Percentiles rank a stretch among this genome's conserved stretches.
These are phyloP conservation scores for Poeciliopsis infans DNA, from an alignment of 2,797 vertebrate species.

Conservation along the genomic window DNA sequence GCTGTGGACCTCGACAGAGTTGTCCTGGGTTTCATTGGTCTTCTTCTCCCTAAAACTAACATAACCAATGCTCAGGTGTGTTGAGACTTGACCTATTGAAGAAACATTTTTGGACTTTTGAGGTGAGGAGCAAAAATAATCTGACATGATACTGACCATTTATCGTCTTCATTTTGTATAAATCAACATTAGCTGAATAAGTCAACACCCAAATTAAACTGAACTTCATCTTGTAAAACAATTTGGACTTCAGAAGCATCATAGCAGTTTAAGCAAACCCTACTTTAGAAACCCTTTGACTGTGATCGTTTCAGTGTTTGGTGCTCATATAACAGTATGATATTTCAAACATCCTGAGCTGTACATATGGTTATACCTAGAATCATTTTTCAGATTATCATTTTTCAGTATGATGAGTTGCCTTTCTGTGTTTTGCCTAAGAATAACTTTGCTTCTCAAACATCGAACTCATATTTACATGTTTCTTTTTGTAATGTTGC, in stretches of 20 bases:
- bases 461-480: background rate
- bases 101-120: background rate
- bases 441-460: background rate
- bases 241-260: background rate
- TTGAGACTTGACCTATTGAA: background rate
- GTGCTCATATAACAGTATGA: background rate
- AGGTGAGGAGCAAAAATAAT: background rate
- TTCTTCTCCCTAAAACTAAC: background rate
- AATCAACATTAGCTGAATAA: background rate
- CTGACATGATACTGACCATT: background rate
- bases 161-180: background rate
- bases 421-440: background rate
- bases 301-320: background rate
- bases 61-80: background rate
- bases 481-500: background rate
- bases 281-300: background rate
- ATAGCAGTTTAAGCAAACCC: background rate
- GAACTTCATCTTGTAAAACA: background rate
- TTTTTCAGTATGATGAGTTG: background rate
- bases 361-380: background rate
- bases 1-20: background rate
- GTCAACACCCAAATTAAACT: background rate
- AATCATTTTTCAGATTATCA: background rate
- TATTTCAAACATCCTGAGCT: background rate
- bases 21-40: background rate